Percentiles rank a stretch among this genome's conserved stretches.
These are phyloP conservation scores for Panagrolaimus sp. DNA, from an alignment of 1,140 invertebrate species.

Conservation along the genomic window DNA sequence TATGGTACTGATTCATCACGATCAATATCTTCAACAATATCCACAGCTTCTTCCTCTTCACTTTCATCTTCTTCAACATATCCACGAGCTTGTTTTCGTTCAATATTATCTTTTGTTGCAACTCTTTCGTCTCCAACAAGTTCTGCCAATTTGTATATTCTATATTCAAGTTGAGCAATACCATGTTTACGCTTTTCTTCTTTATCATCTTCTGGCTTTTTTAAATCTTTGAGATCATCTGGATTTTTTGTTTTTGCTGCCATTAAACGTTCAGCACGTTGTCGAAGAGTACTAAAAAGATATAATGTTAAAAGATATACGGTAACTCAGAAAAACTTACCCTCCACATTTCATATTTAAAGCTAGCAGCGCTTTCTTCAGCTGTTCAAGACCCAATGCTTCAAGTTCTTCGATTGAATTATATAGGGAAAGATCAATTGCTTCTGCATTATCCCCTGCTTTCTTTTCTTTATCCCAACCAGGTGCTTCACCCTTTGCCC, in stretches of 20 bases:
- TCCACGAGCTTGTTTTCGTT: conserved; percentile 83
- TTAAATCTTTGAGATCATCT: conserved; percentile 82
- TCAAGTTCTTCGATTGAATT: conserved; percentile 87
- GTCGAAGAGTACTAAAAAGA: conserved; percentile 74
- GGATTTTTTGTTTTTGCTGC: conserved; percentile 75
- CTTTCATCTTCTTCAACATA: conserved; percentile 11
- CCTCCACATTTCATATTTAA: conserved; percentile 97
- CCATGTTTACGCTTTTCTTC: conserved; percentile 64
- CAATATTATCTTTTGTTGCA: conserved; percentile 93
- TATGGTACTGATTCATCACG: conserved; percentile 91
- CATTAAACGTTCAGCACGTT: conserved; percentile 88
- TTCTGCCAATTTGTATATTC: conserved; percentile 39
- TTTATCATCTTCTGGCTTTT: conserved; percentile 62
- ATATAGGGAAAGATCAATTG: conserved; percentile 90
- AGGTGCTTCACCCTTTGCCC: conserved; percentile 79
- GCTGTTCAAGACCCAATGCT: conserved; percentile 85
- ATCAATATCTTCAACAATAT: conserved; percentile 63
- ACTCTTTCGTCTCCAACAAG: conserved; percentile 68
- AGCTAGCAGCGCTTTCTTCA: conserved; percentile 94
- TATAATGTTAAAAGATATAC: neutral
- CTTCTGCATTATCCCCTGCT: conserved; percentile 82
- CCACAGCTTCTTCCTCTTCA: conserved; percentile 30
- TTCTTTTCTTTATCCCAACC: conserved; percentile 92
- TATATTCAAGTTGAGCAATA: conserved; percentile 44
- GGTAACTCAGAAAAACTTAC: conserved; percentile 52